Conservation (phyloP, 2,888 invertebrate species). For the Eupithecia vulgata region DNA sequence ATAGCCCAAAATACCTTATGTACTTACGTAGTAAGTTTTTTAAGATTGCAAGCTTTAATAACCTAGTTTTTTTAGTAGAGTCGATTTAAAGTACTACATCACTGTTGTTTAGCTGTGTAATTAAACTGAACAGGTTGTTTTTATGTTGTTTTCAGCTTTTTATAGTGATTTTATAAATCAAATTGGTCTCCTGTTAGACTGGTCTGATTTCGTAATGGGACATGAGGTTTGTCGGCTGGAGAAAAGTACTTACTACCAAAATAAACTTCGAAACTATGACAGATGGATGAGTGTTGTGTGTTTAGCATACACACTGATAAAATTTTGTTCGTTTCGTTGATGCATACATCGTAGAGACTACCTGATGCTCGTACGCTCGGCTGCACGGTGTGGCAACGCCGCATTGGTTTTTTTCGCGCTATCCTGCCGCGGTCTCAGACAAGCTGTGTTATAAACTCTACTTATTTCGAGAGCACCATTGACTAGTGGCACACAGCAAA, state of each 20-base stretch:
- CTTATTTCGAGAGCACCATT: constrained; percentile 57
- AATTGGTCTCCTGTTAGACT: constrained; percentile 67
- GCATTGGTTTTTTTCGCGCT: constrained; percentile 77
- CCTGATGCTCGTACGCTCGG: constrained; percentile 76
- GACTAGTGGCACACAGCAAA: constrained; percentile 53
- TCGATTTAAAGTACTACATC: not conserved
- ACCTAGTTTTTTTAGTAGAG: not conserved
- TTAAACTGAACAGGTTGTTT: constrained; percentile 20
- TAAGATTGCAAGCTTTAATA: not conserved
- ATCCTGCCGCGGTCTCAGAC: constrained; percentile 61
- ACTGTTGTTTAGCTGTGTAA: not conserved
- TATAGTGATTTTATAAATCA: constrained; percentile 45
- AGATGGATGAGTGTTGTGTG: constrained; percentile 71
- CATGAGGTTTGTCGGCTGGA: constrained; percentile 64
- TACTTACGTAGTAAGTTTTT: not conserved
- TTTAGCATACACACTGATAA: constrained; percentile 58
- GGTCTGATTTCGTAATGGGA: constrained; percentile 49
- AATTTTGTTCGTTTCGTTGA: constrained; percentile 60
- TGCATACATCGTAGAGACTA: constrained; percentile 69
- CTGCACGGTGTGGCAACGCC: constrained; percentile 81
- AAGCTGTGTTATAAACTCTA: constrained; percentile 60
- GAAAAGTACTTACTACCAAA: not conserved
- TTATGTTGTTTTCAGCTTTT: constrained; percentile 10
- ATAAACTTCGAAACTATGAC: not conserved
- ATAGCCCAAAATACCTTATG: constrained; percentile 18